Conservation (phyloP, 2,113 vertebrate species). For the Thryonomys swinderianus region DNA sequence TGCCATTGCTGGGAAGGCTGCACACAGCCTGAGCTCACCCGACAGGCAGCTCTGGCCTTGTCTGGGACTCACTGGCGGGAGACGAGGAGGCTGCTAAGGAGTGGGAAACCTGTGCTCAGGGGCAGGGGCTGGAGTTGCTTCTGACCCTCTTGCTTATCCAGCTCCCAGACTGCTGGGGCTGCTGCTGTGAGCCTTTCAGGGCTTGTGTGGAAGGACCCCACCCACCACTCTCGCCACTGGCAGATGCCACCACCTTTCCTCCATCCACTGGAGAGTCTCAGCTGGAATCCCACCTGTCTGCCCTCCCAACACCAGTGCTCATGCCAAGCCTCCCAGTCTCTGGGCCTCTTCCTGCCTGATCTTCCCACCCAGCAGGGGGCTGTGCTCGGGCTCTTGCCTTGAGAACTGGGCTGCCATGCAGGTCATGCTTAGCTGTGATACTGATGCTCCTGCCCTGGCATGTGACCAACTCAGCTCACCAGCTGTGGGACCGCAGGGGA, state of each 20-base stretch:
- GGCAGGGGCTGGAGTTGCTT: not conserved
- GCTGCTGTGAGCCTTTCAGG: not conserved
- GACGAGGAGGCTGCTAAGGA: not conserved
- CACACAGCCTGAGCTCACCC: not conserved
- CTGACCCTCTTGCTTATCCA: not conserved
- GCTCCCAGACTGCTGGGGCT: not conserved
- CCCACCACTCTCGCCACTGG: rapidly evolving
- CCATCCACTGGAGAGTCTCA: rapidly evolving
- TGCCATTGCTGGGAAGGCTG: not conserved
- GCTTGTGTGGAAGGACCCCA: not conserved
- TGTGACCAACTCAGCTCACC: too few relatives aligned
- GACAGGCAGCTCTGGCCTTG: not conserved
- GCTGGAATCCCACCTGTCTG: too few relatives aligned
- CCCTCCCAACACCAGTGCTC: not conserved
- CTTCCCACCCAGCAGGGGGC: not conserved
- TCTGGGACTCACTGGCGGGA: not conserved
- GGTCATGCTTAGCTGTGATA: not conserved
- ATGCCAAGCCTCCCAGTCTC: too few relatives aligned
- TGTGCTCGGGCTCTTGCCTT: not conserved
- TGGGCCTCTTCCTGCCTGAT: not conserved
- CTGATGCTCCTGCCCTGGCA: not conserved
- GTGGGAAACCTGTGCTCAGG: not conserved
- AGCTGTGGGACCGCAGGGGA: not conserved
- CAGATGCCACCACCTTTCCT: not conserved
- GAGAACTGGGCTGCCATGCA: too few relatives aligned